phyloP scores from a whole-genome alignment of 2,888 invertebrate species.

The Ectobius pallidus region DNA sequence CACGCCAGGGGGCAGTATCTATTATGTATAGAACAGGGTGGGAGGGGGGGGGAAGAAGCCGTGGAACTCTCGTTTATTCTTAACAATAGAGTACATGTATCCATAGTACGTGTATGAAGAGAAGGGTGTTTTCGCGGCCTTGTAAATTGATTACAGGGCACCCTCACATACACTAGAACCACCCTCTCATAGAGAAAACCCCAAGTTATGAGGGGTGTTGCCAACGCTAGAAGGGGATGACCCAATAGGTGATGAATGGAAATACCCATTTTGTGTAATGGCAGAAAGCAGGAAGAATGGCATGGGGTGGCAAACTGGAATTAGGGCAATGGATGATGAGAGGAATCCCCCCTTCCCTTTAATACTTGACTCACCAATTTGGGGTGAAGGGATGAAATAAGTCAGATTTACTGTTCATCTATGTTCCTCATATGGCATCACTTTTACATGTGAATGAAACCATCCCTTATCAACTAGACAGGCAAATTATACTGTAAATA shows the following conservation, averaged over 20 bases:
- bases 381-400: neutral
- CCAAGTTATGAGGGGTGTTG: no score
- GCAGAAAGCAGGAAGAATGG: neutral
- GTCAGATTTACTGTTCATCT: neutral
- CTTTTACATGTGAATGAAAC: neutral
- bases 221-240: neutral
- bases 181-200: no score
- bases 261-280: conserved; percentile 6
- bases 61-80: conserved; percentile 39
- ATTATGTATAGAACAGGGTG: conserved; percentile 29
- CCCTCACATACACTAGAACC: neutral
- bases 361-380: neutral
- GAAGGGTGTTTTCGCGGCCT: conserved; percentile 37
- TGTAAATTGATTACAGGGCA: conserved; percentile 40
- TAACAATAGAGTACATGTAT: conserved; percentile 39
- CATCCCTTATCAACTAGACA: no score
- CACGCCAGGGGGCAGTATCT: conserved; percentile 28
- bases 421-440: neutral
- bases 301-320: neutral
- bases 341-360: neutral
- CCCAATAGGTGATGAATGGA: conserved; percentile 18
- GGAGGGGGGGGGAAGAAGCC: no score
- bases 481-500: no score
- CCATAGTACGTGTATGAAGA: neutral
- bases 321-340: neutral